phyloP scores from a whole-genome alignment of 2,113 vertebrate genomes.

The Amphilophus citrinellus region DNA sequence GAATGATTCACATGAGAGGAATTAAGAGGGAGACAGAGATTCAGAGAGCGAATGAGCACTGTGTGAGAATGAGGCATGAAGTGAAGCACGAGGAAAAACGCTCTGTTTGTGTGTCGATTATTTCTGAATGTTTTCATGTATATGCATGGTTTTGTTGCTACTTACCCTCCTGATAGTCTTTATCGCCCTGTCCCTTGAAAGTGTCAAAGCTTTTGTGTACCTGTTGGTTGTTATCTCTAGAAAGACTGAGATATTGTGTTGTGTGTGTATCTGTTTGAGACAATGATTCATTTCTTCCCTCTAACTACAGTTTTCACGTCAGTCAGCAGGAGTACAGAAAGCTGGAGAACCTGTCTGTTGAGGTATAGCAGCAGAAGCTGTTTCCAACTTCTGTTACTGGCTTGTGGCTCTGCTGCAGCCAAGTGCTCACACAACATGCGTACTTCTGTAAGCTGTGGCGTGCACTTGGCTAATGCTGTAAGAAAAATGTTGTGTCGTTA shows the following conservation, averaged over 20 bases:
- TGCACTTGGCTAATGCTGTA: neutral
- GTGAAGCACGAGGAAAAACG: slow-evolving; percentile 38
- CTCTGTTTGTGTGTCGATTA: slow-evolving; percentile 12
- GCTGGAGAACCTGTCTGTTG: neutral
- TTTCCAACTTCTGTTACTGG: slow-evolving; percentile 44
- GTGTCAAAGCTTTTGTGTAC: neutral
- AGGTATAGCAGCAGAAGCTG: slow-evolving; percentile 51
- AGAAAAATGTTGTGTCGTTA: neutral
- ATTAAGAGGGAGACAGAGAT: neutral
- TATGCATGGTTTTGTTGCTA: neutral
- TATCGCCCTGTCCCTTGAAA: neutral
- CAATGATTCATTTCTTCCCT: neutral
- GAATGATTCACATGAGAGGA: slow-evolving; percentile 25
- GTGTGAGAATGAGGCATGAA: slow-evolving; percentile 36
- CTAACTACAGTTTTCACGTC: too few relatives aligned
- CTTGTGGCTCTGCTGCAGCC: slow-evolving; percentile 10
- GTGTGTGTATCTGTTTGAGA: neutral
- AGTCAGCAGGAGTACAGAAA: neutral
- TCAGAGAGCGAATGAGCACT: slow-evolving; percentile 9
- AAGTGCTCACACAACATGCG: neutral
- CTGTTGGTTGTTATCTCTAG: neutral
- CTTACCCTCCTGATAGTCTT: neutral
- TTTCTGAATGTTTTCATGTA: slow-evolving; percentile 31
- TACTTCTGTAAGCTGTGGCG: neutral
- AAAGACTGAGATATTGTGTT: neutral